A percentile compares a stretch with the other conserved stretches of the same genome.
Conservation (phyloP, 2,797 vertebrate species). For the Sebastes matsubarae region DNA sequence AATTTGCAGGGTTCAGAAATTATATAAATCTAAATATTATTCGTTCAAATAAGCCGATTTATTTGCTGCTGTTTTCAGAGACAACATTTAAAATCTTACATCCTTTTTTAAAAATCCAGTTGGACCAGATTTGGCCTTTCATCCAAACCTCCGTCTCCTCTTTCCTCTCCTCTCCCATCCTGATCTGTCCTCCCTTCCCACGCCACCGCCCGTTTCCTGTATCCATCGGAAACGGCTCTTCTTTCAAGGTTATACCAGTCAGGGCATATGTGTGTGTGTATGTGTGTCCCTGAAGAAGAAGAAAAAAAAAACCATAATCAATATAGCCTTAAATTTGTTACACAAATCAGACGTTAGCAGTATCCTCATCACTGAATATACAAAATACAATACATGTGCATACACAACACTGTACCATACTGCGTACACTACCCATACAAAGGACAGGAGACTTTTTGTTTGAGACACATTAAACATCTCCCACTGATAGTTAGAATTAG, state of each 20-base stretch:
- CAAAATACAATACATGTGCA: background rate
- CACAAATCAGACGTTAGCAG: conserved; percentile 44
- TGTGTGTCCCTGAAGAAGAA: conserved; percentile 31
- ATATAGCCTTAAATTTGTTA: conserved; percentile 65
- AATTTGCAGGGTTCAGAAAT: background rate
- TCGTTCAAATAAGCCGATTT: background rate
- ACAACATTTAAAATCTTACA: background rate
- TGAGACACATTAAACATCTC: conserved; percentile 63
- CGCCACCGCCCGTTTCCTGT: conserved; percentile 56
- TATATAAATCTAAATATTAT: background rate
- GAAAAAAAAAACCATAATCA: conserved; percentile 56
- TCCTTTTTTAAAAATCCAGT: background rate
- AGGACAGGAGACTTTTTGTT: conserved; percentile 19
- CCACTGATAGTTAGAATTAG: conserved; percentile 62
- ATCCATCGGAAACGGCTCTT: conserved; percentile 78
- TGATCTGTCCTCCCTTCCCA: conserved; percentile 33
- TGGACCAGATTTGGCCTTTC: background rate
- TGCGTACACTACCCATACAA: background rate
- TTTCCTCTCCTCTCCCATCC: conserved; percentile 23
- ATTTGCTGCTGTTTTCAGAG: background rate
- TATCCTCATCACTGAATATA: background rate
- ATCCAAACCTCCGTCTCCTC: background rate
- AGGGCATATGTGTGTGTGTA: conserved; percentile 33
- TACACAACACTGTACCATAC: background rate
- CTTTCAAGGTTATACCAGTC: conserved; percentile 88